Evolutionary conservation across 2,113 vertebrate genomes (phyloP).

Genomic region (Oncorhynchus nerka): DNA sequence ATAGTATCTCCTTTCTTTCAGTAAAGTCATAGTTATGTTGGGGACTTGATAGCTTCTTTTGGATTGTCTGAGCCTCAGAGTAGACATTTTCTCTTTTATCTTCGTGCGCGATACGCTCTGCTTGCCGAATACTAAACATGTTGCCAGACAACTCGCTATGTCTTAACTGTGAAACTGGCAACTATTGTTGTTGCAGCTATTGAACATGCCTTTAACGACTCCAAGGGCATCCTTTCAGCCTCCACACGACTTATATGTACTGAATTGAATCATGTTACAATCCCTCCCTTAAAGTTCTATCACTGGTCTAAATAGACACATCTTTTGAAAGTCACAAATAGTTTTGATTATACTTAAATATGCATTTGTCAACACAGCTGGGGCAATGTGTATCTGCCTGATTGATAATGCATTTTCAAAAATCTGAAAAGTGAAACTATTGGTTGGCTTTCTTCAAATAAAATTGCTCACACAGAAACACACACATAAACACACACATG

Average conservation of each 20-base stretch:
- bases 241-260: conserved; percentile 45
- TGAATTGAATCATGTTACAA: conserved; percentile 27
- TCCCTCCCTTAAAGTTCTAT: not conserved
- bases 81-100: conserved; percentile 85
- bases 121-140: conserved; percentile 96
- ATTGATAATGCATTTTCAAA: no score
- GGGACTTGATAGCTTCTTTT: conserved; percentile 96
- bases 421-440: conserved; percentile 55
- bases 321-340: no score
- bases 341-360: no score
- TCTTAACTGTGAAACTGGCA: conserved; percentile 85
- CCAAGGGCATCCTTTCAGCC: conserved; percentile 70
- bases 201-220: conserved; percentile 65
- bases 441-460: conserved; percentile 46
- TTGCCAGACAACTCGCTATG: conserved; percentile 89
- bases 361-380: no score
- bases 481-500: conserved; percentile 12
- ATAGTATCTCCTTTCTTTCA: conserved; percentile 95
- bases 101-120: conserved; percentile 81
- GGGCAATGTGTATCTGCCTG: no score
- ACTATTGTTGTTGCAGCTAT: conserved; percentile 71
- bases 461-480: conserved; percentile 20
- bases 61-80: conserved; percentile 91
- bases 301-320: no score
- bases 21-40: conserved; percentile 95